Conservation (phyloP, 1,140 invertebrate species). For the Coptotermes formosanus region DNA sequence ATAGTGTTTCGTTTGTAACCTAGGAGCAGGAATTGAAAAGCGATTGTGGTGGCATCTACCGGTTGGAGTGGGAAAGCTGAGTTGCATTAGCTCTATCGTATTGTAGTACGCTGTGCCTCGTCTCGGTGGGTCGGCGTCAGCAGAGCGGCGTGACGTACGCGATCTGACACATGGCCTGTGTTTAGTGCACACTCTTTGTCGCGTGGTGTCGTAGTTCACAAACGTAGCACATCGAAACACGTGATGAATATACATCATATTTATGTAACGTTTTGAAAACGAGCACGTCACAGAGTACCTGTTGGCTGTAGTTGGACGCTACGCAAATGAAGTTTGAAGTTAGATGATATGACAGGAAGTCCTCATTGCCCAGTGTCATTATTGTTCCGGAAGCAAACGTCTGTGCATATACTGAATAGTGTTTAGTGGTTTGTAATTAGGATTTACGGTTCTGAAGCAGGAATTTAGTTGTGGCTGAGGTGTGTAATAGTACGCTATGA, state of each 20-base stretch:
- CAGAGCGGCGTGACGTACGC: not conserved
- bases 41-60: conserved; percentile 7
- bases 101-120: not conserved
- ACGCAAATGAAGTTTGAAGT: too few species aligned
- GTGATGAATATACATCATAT: too few species aligned
- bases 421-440: not conserved
- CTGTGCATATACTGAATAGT: not conserved
- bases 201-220: too few species aligned
- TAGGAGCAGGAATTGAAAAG: not conserved
- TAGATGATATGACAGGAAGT: too few species aligned
- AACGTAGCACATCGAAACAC: too few species aligned
- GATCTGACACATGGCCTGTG: not conserved
- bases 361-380: not conserved
- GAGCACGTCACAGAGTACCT: too few species aligned
- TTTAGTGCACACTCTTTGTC: too few species aligned
- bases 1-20: too few species aligned
- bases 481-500: not conserved
- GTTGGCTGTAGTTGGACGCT: too few species aligned
- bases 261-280: too few species aligned
- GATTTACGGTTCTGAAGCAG: not conserved
- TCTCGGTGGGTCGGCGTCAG: not conserved
- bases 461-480: not conserved
- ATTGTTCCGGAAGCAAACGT: not conserved
- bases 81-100: conserved; percentile 1
- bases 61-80: conserved; percentile 8